A percentile compares a stretch with the other conserved stretches of the same genome.
Conservation (phyloP, 2,888 invertebrate genomes). For the Papilio protenor region DNA sequence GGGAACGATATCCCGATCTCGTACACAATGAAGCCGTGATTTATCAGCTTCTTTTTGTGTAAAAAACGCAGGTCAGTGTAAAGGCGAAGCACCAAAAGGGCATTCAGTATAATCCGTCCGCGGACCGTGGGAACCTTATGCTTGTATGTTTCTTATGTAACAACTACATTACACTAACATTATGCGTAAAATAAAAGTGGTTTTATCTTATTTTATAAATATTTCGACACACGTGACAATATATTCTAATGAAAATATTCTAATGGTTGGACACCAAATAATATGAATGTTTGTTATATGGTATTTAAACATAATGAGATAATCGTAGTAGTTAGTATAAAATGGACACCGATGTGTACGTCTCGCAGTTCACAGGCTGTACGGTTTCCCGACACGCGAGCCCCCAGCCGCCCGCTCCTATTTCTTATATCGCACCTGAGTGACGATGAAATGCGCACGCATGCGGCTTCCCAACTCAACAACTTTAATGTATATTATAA, state of each 20-base stretch:
- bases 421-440: slow-evolving; percentile 67
- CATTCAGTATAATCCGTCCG: slow-evolving; percentile 79
- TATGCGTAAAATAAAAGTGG: neutral
- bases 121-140: slow-evolving; percentile 75
- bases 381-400: slow-evolving; percentile 67
- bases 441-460: slow-evolving; percentile 56
- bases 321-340: slow-evolving; percentile 36
- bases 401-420: slow-evolving; percentile 52
- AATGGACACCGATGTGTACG: slow-evolving; percentile 50
- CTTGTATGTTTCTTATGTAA: slow-evolving; percentile 34
- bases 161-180: slow-evolving; percentile 20
- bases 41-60: slow-evolving; percentile 80
- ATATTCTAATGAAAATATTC: neutral
- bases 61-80: slow-evolving; percentile 81
- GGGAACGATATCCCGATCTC: slow-evolving; percentile 70
- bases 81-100: slow-evolving; percentile 81
- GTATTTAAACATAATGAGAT: slow-evolving; percentile 13
- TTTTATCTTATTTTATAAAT: neutral
- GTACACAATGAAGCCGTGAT: slow-evolving; percentile 78
- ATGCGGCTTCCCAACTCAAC: slow-evolving; percentile 63
- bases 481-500: slow-evolving; percentile 17
- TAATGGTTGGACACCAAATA: no score
- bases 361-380: slow-evolving; percentile 47
- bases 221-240: neutral
- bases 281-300: neutral